Evolutionary conservation across 2,888 invertebrate genomes (phyloP), one percentile per base, ranked within the genome.

Genomic region (Morpho helenor): DNA sequence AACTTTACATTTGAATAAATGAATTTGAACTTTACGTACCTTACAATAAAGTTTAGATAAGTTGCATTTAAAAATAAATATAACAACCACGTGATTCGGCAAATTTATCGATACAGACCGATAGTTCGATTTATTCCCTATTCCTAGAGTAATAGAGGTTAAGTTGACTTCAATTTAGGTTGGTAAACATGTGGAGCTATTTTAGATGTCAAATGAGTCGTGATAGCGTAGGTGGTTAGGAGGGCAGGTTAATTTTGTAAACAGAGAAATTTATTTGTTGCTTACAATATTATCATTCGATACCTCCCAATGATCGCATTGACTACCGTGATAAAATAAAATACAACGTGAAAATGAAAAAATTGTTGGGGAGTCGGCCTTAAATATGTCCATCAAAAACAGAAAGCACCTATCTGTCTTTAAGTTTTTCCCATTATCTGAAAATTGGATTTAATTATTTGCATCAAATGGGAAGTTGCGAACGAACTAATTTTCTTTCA

Each of bases 121-220:
- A 2, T 40, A 44, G 49, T 22, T 7, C 9, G 66, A 53, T 64
- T 62, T 61, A 1, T 49, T 51, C 48, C 56, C 51, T 67, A 65
- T 59, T 31, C 0, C 10, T 7, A 6, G n/a, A 7, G 23, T 0
- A 7, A 42, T 66, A 67, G 59, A 45, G 42, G 49, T 43, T 31
- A 48, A 6, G 7, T 4, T 7, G 5, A 5, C 7, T 48, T 46
- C 23, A 53, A 40, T 31, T 42, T 41, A 23, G 10, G 9, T 52
- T 49, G 45, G 59, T 59, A 57, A 51, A 51, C 23, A 46, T 49
- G 44, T 49, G 16, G 31, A 53, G 66, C 63, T 67, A 67, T 69
- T 68, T 66, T 62, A 66, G 65, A 60, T 60, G 62, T 62, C 68
- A 64, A 69, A 67, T 70, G 67, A 65, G 57, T 65, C 63, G 62